A percentile compares a stretch with the other conserved stretches of the same genome.
phyloP scores from a whole-genome alignment of 2,797 vertebrate genomes.

The Podargus strigoides region DNA sequence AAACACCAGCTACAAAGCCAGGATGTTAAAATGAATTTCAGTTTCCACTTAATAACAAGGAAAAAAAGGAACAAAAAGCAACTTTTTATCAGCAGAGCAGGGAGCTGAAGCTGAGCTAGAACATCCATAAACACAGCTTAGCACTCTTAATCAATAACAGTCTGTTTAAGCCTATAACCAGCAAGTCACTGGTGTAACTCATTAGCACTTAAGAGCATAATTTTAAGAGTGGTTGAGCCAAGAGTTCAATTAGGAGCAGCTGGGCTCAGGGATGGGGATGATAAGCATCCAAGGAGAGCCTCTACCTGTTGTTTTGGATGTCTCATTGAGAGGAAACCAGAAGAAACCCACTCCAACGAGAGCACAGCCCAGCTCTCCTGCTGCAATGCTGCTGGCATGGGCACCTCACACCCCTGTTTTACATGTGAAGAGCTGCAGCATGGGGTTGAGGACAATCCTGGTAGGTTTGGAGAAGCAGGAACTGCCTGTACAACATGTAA shows the following conservation, averaged over 20 bases:
- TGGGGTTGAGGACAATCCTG: not conserved
- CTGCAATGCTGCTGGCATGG: not conserved
- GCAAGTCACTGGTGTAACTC: not conserved
- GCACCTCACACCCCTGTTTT: not conserved
- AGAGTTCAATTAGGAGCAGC: not conserved
- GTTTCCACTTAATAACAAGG: not conserved
- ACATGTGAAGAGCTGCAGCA: not conserved
- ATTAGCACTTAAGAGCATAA: not conserved
- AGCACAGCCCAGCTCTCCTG: not conserved
- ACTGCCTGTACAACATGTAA: rapidly evolving
- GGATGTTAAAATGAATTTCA: not conserved
- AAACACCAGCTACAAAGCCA: not conserved
- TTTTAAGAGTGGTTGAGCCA: constrained; percentile 3
- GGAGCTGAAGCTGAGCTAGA: not conserved
- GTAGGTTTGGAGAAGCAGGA: not conserved
- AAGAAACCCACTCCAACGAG: not conserved
- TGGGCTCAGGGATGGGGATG: not conserved
- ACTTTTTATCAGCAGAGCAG: not conserved
- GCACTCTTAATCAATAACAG: not conserved
- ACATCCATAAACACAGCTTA: not conserved
- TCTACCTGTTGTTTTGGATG: not conserved
- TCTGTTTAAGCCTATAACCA: not conserved
- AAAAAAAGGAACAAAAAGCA: not conserved
- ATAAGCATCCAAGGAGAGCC: not conserved
- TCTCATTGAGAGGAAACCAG: not conserved